Evolutionary conservation across 2,113 vertebrate species (phyloP).

Genomic region (Canis aureus): DNA sequence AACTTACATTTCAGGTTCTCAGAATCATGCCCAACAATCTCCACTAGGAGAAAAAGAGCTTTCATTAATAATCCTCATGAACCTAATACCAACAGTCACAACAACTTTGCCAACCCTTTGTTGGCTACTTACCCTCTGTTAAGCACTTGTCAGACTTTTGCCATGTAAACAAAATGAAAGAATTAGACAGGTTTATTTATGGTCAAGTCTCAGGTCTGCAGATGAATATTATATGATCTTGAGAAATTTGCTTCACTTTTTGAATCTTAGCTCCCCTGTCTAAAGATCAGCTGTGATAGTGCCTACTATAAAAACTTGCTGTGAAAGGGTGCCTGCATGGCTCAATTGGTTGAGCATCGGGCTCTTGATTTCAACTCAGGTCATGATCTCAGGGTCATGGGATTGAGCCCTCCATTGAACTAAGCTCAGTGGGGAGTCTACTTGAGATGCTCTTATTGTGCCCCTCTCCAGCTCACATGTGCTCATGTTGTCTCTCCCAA

Average conservation of each 20-base stretch:
- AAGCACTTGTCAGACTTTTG: not conserved
- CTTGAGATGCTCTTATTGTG: not conserved
- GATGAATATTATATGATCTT: constrained; percentile 11
- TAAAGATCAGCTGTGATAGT: constrained; percentile 8
- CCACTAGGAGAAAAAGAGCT: not conserved
- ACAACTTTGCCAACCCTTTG: not conserved
- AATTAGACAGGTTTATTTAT: not conserved
- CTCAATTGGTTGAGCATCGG: not conserved
- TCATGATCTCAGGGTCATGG: not conserved
- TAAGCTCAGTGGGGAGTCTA: not conserved
- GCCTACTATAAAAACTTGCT: not conserved
- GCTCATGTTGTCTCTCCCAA: not conserved
- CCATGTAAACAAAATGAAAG: not conserved
- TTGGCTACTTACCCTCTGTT: not conserved
- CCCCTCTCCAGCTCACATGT: not conserved
- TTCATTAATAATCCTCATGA: not conserved
- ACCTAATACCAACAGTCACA: not conserved
- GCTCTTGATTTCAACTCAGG: not conserved
- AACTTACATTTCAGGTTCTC: not conserved
- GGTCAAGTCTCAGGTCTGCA: not conserved
- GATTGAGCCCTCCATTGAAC: not conserved
- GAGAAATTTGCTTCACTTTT: constrained; percentile 62
- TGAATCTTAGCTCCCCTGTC: constrained; percentile 10
- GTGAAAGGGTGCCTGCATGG: not conserved
- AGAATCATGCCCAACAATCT: not conserved